Evolutionary conservation across 2,797 vertebrate genomes (phyloP).

Genomic region (Columba guinea): DNA sequence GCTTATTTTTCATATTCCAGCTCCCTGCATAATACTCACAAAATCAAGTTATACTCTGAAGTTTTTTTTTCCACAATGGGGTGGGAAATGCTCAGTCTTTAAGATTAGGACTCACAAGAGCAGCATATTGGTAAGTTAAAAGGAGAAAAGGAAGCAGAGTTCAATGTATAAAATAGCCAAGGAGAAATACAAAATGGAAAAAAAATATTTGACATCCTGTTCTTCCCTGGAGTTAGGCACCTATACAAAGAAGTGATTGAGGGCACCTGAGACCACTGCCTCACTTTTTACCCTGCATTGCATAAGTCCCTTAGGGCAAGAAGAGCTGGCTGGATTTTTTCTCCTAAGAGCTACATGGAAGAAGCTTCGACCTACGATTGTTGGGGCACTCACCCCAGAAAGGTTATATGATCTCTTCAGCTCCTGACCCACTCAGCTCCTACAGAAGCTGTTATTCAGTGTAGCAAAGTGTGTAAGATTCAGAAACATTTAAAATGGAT

Average conservation of each 20-base stretch:
- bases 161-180: background rate
- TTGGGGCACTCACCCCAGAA: background rate
- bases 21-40: background rate
- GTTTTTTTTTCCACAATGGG: background rate
- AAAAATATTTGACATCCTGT: background rate
- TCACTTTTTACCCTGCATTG: background rate
- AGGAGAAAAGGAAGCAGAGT: background rate
- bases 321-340: background rate
- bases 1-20: background rate
- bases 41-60: background rate
- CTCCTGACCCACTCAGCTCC: background rate
- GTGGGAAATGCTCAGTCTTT: background rate
- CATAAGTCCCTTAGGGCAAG: accelerated
- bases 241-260: background rate
- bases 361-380: background rate
- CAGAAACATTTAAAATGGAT: background rate
- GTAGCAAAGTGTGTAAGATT: background rate
- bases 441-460: background rate
- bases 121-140: background rate
- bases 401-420: background rate
- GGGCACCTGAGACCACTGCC: background rate
- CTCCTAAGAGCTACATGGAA: background rate
- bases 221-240: background rate
- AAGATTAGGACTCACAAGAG: background rate
- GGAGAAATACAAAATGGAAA: background rate